Evolutionary conservation across 2,888 invertebrate species (phyloP).

Genomic region (Halictus ligatus): DNA sequence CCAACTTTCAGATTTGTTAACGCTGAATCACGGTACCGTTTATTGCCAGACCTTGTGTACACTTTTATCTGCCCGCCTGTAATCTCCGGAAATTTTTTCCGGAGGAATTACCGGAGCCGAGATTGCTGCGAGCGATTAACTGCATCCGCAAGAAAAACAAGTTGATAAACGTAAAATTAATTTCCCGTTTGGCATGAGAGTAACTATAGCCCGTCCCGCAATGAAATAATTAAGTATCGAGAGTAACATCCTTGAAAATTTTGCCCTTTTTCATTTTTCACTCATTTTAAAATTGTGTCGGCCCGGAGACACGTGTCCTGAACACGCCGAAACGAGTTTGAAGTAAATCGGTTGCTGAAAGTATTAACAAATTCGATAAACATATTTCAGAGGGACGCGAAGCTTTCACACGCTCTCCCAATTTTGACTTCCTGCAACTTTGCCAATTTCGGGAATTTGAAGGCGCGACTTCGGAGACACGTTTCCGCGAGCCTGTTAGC

Average conservation of each 20-base stretch:
- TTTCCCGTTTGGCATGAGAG: not conserved
- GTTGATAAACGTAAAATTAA: not conserved
- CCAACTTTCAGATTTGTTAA: conserved; percentile 7
- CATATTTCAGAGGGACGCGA: not conserved
- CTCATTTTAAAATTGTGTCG: not conserved
- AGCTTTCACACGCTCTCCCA: not conserved
- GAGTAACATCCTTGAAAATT: not conserved
- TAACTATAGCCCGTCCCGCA: too few species aligned
- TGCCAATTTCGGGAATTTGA: not conserved
- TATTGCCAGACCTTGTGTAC: not conserved
- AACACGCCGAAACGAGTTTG: not conserved
- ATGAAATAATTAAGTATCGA: not conserved
- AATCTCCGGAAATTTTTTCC: not conserved
- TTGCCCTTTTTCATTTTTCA: not conserved
- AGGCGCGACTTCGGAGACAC: not conserved
- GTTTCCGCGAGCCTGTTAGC: not conserved
- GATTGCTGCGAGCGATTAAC: not conserved
- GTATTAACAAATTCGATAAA: not conserved
- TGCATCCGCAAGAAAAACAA: not conserved
- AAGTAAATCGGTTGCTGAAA: not conserved
- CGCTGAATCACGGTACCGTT: not conserved
- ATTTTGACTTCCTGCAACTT: not conserved
- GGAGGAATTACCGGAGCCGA: not conserved
- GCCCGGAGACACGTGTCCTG: not conserved
- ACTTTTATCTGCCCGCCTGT: not conserved